phyloP scores from a whole-genome alignment of 2,113 vertebrate genomes.

The Prietella phreatophila region DNA sequence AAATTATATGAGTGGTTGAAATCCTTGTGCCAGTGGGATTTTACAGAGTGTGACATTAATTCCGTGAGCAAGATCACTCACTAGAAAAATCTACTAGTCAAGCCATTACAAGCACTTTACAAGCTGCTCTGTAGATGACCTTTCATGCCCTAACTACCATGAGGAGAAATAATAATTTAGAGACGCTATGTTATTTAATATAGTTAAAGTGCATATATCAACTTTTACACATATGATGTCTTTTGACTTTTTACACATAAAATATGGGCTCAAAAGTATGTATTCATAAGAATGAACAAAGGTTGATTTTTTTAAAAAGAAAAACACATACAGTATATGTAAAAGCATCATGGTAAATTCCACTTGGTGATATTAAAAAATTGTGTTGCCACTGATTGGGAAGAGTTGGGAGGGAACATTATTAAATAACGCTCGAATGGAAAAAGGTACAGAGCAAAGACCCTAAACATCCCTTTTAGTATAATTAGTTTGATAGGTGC shows the following conservation, averaged over 20 bases:
- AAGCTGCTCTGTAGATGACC: not conserved
- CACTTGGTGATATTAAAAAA: not conserved
- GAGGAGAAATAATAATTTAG: not conserved
- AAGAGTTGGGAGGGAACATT: not conserved
- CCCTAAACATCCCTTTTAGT: too few relatives aligned
- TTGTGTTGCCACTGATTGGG: too few relatives aligned
- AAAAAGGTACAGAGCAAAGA: not conserved
- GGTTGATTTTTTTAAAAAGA: not conserved
- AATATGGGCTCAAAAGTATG: not conserved
- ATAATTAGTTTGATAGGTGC: too few relatives aligned
- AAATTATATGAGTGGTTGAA: conserved; percentile 63
- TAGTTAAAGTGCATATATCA: not conserved
- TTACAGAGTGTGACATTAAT: conserved; percentile 72
- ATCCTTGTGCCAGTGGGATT: conserved; percentile 55
- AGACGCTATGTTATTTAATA: not conserved
- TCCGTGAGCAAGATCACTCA: conserved; percentile 68
- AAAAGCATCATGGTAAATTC: not conserved
- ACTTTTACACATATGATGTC: not conserved
- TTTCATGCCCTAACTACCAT: not conserved
- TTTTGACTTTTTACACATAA: not conserved
- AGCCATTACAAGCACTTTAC: conserved; percentile 12
- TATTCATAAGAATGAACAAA: not conserved
- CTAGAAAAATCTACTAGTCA: conserved; percentile 56
- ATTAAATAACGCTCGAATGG: not conserved
- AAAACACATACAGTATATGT: not conserved